A percentile compares a stretch with the other conserved stretches of the same genome.
phyloP scores from a whole-genome alignment of 2,888 invertebrate genomes.

The Rhingia rostrata region DNA sequence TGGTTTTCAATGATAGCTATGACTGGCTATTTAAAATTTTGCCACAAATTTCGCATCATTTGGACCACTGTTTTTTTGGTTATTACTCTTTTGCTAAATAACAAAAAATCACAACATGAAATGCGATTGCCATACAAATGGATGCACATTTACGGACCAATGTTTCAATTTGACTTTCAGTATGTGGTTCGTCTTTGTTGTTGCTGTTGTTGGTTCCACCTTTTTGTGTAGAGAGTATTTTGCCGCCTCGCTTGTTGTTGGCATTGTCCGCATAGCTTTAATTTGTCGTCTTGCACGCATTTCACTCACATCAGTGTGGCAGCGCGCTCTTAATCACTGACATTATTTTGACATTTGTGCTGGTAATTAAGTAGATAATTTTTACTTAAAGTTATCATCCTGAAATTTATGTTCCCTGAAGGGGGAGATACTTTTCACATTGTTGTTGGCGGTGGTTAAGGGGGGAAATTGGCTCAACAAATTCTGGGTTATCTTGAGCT shows the following conservation, averaged over 20 bases:
- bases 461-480: constrained; percentile 4
- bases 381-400: constrained; percentile 67
- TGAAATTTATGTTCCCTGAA: constrained; percentile 48
- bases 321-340: constrained; percentile 72
- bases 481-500: constrained; percentile 48
- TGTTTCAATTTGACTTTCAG: constrained; percentile 65
- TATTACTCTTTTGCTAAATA: constrained; percentile 26
- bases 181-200: too few species aligned
- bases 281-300: constrained; percentile 67
- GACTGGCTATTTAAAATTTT: too few species aligned
- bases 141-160: constrained; percentile 61
- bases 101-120: too few species aligned
- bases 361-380: constrained; percentile 74
- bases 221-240: neutral
- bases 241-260: neutral
- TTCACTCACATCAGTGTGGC: constrained; percentile 66
- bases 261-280: constrained; percentile 19
- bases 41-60: neutral
- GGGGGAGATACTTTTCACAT: constrained; percentile 49
- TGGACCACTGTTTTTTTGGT: constrained; percentile 2
- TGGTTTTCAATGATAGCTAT: too few species aligned
- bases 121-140: constrained; percentile 51
- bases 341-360: constrained; percentile 72
- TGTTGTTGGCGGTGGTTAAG: constrained; percentile 2
- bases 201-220: constrained; percentile 4